phyloP scores from a whole-genome alignment of 2,888 invertebrate genomes.

The Ennomos erosarius region DNA sequence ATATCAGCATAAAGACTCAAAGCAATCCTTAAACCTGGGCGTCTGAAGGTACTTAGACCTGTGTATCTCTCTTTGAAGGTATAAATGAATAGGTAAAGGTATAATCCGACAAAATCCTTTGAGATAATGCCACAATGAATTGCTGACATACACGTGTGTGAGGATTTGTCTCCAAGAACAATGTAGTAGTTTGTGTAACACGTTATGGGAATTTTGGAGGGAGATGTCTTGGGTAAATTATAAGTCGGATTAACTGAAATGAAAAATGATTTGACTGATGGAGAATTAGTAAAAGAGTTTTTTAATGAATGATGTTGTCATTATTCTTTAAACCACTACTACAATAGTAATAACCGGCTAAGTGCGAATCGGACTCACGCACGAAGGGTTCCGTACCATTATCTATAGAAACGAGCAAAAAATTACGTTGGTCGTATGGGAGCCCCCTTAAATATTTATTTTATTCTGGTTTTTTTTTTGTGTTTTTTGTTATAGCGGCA shows the following conservation, averaged over 20 bases:
- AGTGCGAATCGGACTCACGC: too few species aligned
- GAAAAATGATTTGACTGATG: too few species aligned
- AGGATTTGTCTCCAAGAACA: conserved; percentile 27
- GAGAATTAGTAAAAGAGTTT: too few species aligned
- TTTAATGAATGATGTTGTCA: too few species aligned
- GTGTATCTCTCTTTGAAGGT: conserved; percentile 14
- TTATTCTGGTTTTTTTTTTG: too few species aligned
- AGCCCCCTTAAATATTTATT: too few species aligned
- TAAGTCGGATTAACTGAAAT: neutral
- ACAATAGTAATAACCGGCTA: too few species aligned
- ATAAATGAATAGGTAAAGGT: conserved; percentile 34
- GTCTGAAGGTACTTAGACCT: neutral
- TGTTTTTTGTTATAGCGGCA: too few species aligned
- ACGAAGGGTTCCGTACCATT: too few species aligned
- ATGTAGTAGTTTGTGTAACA: conserved; percentile 17
- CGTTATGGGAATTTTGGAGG: conserved; percentile 4
- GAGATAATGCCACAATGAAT: conserved; percentile 36
- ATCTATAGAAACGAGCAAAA: too few species aligned
- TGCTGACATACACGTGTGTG: conserved; percentile 25
- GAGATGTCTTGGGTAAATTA: neutral
- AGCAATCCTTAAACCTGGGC: conserved; percentile 1
- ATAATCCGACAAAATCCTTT: conserved; percentile 34
- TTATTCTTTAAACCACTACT: too few species aligned
- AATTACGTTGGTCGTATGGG: too few species aligned
- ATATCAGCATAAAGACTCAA: neutral